Evolutionary conservation across 1,140 invertebrate genomes (phyloP), one percentile per base, ranked within the genome.

Genomic region (Oryzaephilus surinamensis): DNA sequence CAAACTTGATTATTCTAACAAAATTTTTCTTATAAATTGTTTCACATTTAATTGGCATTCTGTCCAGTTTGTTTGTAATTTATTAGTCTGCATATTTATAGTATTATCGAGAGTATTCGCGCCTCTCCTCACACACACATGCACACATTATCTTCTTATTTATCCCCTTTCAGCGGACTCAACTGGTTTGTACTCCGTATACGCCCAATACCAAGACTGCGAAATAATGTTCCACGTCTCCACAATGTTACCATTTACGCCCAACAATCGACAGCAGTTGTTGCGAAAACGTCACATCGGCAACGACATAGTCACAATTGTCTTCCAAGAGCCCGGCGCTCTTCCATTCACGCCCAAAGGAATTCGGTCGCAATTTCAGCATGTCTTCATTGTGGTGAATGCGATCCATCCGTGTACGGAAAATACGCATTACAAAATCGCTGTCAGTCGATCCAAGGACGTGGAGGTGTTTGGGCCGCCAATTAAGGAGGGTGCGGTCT

Each of bases 181-280:
- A 1, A 92, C 87, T 4, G 88, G 88, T 14, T 70, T 84, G 10
- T 85, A 86, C 59, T 90, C 87, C 1, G 77, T 94, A 6, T 90
- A 89, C 50, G 77, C 85, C 0, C 76, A 79, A 43, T 82, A 89
- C 59, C 78, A 88, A 51, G 82, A 81, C 45, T 81, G 81, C 63
- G 86, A 94, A 67, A 78, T 95, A 16, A 94, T 94, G 79, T 94
- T 94, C 63, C 91, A 95, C 60, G 89, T 95, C 5, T 93, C 87
- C 4, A 93, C 90, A 6, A 79, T 94, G 73, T 70, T 95, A 41
- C 91, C 90, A 18, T 94, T 91, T 56, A 92, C 88, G 11, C 79
- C 87, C 27, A 93, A 89, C 57, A 94, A 95, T 65, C 70, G 84
- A 46, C 89, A 94, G 62, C 89, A 93, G 65, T 69, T 97, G 43